Percentiles rank a stretch among this genome's conserved stretches.
These are phyloP conservation scores for Megalopta genalis DNA, from an alignment of 1,140 invertebrate species.

Conservation along the genomic window DNA sequence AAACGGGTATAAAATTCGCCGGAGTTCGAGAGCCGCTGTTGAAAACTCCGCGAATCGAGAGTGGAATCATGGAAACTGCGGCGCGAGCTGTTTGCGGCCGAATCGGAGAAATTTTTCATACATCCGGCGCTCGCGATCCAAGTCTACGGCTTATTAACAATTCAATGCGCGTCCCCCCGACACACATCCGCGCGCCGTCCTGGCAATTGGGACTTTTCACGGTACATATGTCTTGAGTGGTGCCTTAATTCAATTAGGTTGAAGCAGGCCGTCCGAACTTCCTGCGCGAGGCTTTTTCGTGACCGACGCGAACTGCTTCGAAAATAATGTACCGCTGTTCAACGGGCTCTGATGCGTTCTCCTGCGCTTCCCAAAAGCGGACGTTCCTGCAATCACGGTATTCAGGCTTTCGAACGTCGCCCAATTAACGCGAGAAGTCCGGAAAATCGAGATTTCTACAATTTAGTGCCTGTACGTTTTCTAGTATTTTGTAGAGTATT, in stretches of 20 bases:
- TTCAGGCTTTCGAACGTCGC: too few species aligned
- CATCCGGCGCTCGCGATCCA: background rate
- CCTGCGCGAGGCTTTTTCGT: background rate
- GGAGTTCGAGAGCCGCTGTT: background rate
- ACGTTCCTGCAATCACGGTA: too few species aligned
- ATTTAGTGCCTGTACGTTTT: too few species aligned
- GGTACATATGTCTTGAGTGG: background rate
- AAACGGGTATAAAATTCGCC: background rate
- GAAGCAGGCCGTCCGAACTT: conserved; percentile 37
- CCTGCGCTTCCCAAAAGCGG: too few species aligned
- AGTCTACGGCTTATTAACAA: conserved; percentile 28
- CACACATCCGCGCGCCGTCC: background rate
- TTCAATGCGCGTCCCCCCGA: conserved; percentile 30
- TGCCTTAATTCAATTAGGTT: conserved; percentile 43
- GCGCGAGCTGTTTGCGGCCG: background rate
- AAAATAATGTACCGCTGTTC: background rate
- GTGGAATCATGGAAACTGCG: background rate
- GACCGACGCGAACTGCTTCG: background rate
- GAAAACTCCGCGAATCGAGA: background rate
- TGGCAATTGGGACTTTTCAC: conserved; percentile 5
- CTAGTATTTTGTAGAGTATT: too few species aligned
- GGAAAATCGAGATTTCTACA: too few species aligned
- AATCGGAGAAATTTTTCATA: background rate
- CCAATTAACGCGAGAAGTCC: too few species aligned
- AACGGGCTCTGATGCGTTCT: too few species aligned